Evolutionary conservation across 1,140 invertebrate genomes (phyloP), one percentile per base, ranked within the genome.

Genomic region (Euura lappo): DNA sequence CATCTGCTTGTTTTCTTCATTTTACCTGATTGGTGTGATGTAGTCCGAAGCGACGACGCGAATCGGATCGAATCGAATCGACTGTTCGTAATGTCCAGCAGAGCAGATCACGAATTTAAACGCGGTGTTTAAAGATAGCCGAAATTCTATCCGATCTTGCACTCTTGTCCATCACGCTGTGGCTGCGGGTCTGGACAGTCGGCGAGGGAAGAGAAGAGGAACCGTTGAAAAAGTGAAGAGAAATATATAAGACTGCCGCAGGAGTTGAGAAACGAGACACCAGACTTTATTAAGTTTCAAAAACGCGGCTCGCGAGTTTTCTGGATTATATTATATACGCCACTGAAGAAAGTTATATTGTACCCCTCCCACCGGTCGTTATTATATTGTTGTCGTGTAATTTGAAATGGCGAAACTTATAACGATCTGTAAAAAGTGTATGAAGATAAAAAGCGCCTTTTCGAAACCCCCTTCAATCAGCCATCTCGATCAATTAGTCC

Each of bases 201-300:
- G n/a, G 10, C 28, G 43, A 44, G 45, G 66, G 10, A 64, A 71
- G 44, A 1, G 3, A n/a, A n/a, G 13, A n/a, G 51, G 51, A 60
- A 5, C 10, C 8, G 51, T 8, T 6, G 51, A 60, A 60, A 60
- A 60, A 60, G 51, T 8, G 51, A 60, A 60, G 13, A 8, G 51
- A 60, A n/a, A 28, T 28, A 28, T 28, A 28, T 28, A 28, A 28
- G 28, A 28, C 28, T 28, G 28, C 28, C 28, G 28, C 28, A 28
- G 28, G 28, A 28, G 28, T 28, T 28, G 28, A 28, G 28, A 28
- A 1, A 28, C 28, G 28, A 28, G 28, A 28, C 28, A 28, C 28
- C 28, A n/a, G 51, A 60, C 51, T 60, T 60, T 60, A 60, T 60
- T 60, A 60, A 60, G 51, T 60, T 60, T 60, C 51, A 60, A 60